Evolutionary conservation across 1,140 invertebrate genomes (phyloP).

Genomic region (Pseudomyrmex cubaensis): DNA sequence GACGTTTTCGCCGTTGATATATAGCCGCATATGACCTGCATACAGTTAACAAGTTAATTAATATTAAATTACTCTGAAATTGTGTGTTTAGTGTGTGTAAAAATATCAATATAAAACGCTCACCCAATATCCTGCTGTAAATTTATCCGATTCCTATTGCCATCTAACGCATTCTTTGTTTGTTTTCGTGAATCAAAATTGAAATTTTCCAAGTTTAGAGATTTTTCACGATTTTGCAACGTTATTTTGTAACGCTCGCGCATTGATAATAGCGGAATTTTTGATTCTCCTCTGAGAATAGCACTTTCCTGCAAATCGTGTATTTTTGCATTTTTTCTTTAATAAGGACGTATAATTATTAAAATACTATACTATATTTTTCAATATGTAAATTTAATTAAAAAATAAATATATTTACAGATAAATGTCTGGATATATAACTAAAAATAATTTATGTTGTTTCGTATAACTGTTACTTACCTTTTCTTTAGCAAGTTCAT

Average conservation of each 20-base stretch:
- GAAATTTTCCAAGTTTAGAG: constrained; percentile 42
- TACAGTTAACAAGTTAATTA: constrained; percentile 5
- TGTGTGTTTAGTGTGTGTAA: background rate
- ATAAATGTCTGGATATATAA: background rate
- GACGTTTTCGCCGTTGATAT: constrained; percentile 59
- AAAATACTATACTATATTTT: background rate
- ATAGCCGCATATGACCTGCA: constrained; percentile 50
- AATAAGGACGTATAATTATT: background rate
- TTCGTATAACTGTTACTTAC: background rate
- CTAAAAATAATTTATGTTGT: too few relatives aligned
- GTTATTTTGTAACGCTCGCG: constrained; percentile 62
- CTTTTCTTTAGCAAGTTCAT: constrained; percentile 47
- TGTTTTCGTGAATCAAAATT: constrained; percentile 50
- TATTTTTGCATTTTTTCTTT: background rate
- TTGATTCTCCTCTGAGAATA: constrained; percentile 69
- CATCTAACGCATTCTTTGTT: constrained; percentile 23
- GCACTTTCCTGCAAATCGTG: constrained; percentile 55
- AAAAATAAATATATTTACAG: background rate
- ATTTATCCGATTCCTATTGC: constrained; percentile 33
- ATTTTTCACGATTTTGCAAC: constrained; percentile 48
- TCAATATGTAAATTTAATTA: too few relatives aligned
- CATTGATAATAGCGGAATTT: constrained; percentile 71
- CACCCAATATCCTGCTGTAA: constrained; percentile 61
- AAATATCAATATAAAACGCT: background rate
- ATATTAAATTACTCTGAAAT: background rate